Evolutionary conservation across 2,888 invertebrate genomes (phyloP), one percentile per base, ranked within the genome.

Genomic region (Sphaeridia pumilis): DNA sequence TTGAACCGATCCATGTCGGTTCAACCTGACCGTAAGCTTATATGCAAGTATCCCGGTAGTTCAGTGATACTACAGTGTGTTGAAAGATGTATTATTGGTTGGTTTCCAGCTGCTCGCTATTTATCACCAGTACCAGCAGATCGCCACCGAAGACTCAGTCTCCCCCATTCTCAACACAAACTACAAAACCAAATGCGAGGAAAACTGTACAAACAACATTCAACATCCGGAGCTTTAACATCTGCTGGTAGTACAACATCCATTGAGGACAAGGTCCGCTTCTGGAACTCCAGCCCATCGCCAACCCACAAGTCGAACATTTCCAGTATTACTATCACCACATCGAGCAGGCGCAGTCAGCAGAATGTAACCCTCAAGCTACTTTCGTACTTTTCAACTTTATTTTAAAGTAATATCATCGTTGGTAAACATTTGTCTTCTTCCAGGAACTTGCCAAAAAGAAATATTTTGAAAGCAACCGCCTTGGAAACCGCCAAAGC

Each of bases 321-420:
- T 52, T 58, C 58, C 22, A 58, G 58, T 43, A 58, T 58, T 5
- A 58, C 58, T 5, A 58, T 58, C 24, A 53, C 56, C 14, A 56
- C 54, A 24, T 46, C n/a, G n/a, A n/a, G 56, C 41, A 58, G 56
- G 44, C 35, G 56, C 22, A 56, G 46, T 28, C 52, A 52, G 38
- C 51, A 50, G 36, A 20, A 22, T 14, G 38, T 38, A 38, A 7
- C 10, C 14, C 14, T 10, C 10, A 14, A 31, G n/a, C n/a, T n/a
- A n/a, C n/a, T n/a, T n/a, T n/a, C n/a, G n/a, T n/a, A n/a, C n/a
- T n/a, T n/a, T n/a, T n/a, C n/a, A n/a, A n/a, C n/a, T n/a, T n/a
- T n/a, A n/a, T n/a, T n/a, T n/a, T n/a, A n/a, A n/a, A n/a, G n/a
- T n/a, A n/a, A n/a, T n/a, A n/a, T n/a, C n/a, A n/a, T n/a, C n/a